Evolutionary conservation across 2,888 invertebrate genomes (phyloP).

Genomic region (Phragmatobia fuliginosa): DNA sequence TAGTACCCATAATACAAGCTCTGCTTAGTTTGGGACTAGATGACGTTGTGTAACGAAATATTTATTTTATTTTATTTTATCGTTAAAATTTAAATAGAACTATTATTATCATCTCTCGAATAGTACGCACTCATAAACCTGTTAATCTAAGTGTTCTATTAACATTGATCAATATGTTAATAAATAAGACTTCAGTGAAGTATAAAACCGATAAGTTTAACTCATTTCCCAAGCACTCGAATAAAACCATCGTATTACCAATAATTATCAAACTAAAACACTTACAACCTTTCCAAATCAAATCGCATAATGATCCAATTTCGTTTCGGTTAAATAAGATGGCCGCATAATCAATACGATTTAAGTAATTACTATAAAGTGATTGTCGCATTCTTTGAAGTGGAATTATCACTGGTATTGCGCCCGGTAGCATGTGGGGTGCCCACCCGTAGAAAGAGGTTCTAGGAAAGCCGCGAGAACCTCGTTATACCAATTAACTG

Average conservation of each 20-base stretch:
- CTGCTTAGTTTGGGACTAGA: too few species aligned
- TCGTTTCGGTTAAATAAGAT: not conserved
- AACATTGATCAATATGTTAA: too few species aligned
- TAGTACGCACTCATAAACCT: too few species aligned
- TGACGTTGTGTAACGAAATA: too few species aligned
- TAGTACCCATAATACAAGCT: too few species aligned
- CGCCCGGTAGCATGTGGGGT: constrained; percentile 37
- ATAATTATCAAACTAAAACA: not conserved
- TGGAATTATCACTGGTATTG: constrained; percentile 21
- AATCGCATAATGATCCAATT: constrained; percentile 8
- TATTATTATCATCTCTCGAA: too few species aligned
- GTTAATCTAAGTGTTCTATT: too few species aligned
- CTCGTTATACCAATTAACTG: constrained; percentile 74
- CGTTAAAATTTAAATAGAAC: too few species aligned
- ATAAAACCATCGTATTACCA: not conserved
- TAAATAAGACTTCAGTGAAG: too few species aligned
- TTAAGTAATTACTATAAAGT: constrained; percentile 19
- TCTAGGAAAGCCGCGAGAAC: constrained; percentile 53
- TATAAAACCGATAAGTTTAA: too few species aligned
- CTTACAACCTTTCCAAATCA: not conserved
- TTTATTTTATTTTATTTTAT: too few species aligned
- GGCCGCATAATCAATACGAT: constrained; percentile 7
- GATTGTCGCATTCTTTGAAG: constrained; percentile 16
- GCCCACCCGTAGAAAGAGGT: constrained; percentile 69
- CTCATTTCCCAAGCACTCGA: not conserved